These are phyloP conservation scores for Microdon myrmicae DNA, from an alignment of 2,888 invertebrate species.

Conservation along the genomic window DNA sequence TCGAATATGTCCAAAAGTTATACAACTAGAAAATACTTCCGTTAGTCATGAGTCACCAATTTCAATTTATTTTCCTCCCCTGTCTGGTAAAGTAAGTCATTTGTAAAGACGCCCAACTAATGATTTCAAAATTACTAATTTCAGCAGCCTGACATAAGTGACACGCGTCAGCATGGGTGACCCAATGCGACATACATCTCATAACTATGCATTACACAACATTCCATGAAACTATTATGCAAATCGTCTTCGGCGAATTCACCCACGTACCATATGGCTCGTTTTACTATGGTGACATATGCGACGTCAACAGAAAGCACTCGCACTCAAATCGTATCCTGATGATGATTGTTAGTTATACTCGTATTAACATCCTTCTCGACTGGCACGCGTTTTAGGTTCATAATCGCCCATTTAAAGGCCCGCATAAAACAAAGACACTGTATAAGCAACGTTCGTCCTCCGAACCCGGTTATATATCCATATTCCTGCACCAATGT, in stretches of 20 bases:
- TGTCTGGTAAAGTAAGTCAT: no score
- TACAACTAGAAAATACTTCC: no score
- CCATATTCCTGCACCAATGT: constrained; percentile 14
- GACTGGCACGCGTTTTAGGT: constrained; percentile 28
- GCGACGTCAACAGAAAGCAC: constrained; percentile 7
- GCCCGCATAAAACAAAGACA: constrained; percentile 38
- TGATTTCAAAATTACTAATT: no score
- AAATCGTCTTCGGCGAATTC: constrained; percentile 18
- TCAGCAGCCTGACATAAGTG: no score
- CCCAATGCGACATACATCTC: no score
- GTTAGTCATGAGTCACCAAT: no score
- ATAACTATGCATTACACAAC: no score
- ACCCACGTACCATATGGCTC: constrained; percentile 15
- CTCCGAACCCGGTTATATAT: constrained; percentile 22
- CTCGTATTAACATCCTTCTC: constrained; percentile 5
- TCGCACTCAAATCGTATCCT: constrained; percentile 25
- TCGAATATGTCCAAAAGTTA: no score
- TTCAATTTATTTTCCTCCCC: no score
- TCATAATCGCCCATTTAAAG: constrained; percentile 8
- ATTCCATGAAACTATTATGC: constrained; percentile 12
- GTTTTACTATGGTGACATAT: constrained; percentile 21
- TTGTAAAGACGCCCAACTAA: no score
- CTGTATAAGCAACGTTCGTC: constrained; percentile 19
- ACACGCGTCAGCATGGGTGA: no score
- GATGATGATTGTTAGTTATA: constrained; percentile 19